A percentile compares a stretch with the other conserved stretches of the same genome.
Conservation (phyloP, 1,140 invertebrate genomes). For the Drosophila burlai region DNA sequence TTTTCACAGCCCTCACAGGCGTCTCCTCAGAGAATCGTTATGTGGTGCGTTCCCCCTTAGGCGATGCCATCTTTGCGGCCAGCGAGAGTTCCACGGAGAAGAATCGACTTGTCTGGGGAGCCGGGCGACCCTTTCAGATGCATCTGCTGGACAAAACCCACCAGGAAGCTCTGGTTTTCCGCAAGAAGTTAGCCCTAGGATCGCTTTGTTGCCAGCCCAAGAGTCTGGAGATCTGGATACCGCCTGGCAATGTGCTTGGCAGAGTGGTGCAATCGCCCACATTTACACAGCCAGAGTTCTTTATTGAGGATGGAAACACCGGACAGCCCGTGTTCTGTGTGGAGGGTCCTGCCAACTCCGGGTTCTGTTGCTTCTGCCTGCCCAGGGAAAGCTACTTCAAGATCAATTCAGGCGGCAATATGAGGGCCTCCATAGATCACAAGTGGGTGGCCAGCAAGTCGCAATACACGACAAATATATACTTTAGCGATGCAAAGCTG, state of each 20-base stretch:
- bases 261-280: slow-evolving; percentile 85
- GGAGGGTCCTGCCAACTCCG: slow-evolving; percentile 83
- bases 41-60: slow-evolving; percentile 87
- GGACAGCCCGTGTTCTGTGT: slow-evolving; percentile 85
- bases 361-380: slow-evolving; percentile 79
- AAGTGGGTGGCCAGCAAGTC: slow-evolving; percentile 86
- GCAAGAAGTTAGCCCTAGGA: slow-evolving; percentile 86
- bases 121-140: slow-evolving; percentile 87
- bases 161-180: slow-evolving; percentile 88
- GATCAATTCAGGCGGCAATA: slow-evolving; percentile 82
- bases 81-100: slow-evolving; percentile 87
- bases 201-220: slow-evolving; percentile 77
- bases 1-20: slow-evolving; percentile 67
- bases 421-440: slow-evolving; percentile 86
- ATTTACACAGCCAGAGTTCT: slow-evolving; percentile 83
- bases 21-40: slow-evolving; percentile 88
- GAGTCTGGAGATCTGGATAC: slow-evolving; percentile 86
- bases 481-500: slow-evolving; percentile 85
- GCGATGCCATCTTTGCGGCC: slow-evolving; percentile 88
- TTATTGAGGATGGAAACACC: slow-evolving; percentile 83
- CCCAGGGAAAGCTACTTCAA: slow-evolving; percentile 86
- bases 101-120: slow-evolving; percentile 87
- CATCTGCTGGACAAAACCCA: slow-evolving; percentile 88
- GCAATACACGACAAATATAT: slow-evolving; percentile 86
- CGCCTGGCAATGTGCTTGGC: slow-evolving; percentile 86